Evolutionary conservation across 2,113 vertebrate genomes (phyloP), one percentile per base, ranked within the genome.

Genomic region (Australoheros scitulus): DNA sequence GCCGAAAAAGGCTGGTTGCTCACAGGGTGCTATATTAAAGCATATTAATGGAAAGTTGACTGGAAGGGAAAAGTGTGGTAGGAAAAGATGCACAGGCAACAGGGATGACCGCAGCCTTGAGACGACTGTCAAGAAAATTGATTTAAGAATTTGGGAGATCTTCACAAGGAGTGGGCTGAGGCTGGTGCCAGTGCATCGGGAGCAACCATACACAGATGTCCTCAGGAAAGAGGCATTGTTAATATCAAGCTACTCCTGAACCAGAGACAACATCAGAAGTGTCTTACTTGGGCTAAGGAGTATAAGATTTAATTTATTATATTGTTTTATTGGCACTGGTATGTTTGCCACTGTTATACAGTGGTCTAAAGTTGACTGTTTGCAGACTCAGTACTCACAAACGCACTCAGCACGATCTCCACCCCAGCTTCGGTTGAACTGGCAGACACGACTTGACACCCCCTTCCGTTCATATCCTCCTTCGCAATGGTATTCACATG

Each of bases 401-500:
- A 94, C 76, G 65, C 98, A 99, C 6, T 93, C 83, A 1, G 97
- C 93, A 20, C 95, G 87, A 4, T 84, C 84, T 87, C 96, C 97
- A 0, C 94, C 96, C 98, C 98, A 99, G 85, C 91, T 97, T 90
- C 95, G 95, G 84, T 92, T 96, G 78, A 96, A 97, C 92, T 96
- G 97, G 89, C 98, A 99, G 79, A 98, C 96, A 0, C 97, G 92
- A 61, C 95, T 94, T 0, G 94, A 75, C 2, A 87, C 75, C 3
- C 98, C 98, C 74, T 92, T 95, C 29, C 92, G 96, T 84, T 99
- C 98, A 2, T 96, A 96, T 76, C 98, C 97, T 17, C 96, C 96
- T 0, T 98, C 96, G 11, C 98, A 99, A 80, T 94, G 91, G 81
- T 98, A 97, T 89, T 98, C 97, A 89, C 98, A 99, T 5, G 88